Evolutionary conservation across 2,888 invertebrate genomes (phyloP).

Genomic region (Cheiracanthium punctorium): DNA sequence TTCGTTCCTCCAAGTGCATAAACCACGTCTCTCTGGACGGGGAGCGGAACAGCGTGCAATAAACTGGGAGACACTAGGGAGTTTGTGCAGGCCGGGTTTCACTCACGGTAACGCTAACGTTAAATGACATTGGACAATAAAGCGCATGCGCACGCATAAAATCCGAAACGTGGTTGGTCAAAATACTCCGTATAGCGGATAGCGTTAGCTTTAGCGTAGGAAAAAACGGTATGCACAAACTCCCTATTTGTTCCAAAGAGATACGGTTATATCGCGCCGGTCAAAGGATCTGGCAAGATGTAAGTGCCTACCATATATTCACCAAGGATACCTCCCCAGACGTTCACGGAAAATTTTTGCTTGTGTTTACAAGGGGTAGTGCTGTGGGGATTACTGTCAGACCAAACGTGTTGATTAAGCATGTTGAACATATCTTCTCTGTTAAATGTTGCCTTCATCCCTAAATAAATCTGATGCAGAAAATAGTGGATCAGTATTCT

Average conservation of each 20-base stretch:
- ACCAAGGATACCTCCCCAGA: neutral
- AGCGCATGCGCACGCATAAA: too few species aligned
- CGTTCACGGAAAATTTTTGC: neutral
- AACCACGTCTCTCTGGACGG: conserved; percentile 13
- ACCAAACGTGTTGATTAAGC: neutral
- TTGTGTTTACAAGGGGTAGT: neutral
- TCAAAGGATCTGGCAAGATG: conserved; percentile 20
- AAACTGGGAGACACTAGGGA: conserved; percentile 15
- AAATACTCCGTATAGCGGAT: too few species aligned
- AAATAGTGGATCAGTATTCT: too few species aligned
- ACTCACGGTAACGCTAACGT: too few species aligned
- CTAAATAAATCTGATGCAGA: too few species aligned
- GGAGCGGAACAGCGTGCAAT: conserved; percentile 21
- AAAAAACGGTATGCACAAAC: too few species aligned
- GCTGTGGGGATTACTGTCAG: neutral
- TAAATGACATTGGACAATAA: too few species aligned
- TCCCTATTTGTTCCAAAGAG: conserved; percentile 26
- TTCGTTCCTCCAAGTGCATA: too few species aligned
- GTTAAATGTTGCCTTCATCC: too few species aligned
- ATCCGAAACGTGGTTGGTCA: too few species aligned
- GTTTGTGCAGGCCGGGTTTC: too few species aligned
- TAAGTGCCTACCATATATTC: neutral
- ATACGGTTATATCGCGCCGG: conserved; percentile 17
- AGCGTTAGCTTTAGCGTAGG: too few species aligned
- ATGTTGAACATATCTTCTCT: neutral